These are phyloP conservation scores for Morpho helenor DNA, from an alignment of 2,888 invertebrate genomes.

Conservation along the genomic window DNA sequence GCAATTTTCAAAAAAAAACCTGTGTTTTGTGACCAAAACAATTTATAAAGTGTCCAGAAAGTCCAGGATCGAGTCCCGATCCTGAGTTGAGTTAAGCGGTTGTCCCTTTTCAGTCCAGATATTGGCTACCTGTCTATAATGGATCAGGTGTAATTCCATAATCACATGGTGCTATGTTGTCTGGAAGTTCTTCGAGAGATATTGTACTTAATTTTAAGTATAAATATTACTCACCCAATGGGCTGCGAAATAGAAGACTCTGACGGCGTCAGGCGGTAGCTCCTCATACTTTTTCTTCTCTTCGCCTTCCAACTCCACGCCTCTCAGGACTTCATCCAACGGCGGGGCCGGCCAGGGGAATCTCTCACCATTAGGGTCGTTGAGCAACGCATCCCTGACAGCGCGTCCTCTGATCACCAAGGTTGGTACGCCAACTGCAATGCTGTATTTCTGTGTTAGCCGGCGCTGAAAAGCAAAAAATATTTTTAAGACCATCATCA, in stretches of 20 bases:
- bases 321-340: conserved; percentile 77
- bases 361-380: conserved; percentile 81
- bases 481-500: too few species aligned
- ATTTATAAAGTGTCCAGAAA: too few species aligned
- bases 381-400: conserved; percentile 82
- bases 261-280: conserved; percentile 80
- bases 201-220: too few species aligned
- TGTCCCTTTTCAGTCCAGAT: too few species aligned
- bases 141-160: too few species aligned
- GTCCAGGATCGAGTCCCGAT: too few species aligned
- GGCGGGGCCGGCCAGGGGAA: conserved; percentile 91
- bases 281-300: conserved; percentile 75
- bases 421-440: conserved; percentile 87
- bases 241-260: conserved; percentile 92
- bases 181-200: too few species aligned
- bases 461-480: conserved; percentile 79
- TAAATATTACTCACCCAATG: conserved; percentile 85
- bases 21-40: too few species aligned
- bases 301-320: conserved; percentile 64
- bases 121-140: too few species aligned
- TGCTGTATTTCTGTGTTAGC: conserved; percentile 86
- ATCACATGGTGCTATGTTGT: too few species aligned
- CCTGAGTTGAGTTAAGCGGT: too few species aligned
- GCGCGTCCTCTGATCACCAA: conserved; percentile 86
- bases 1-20: too few species aligned